phyloP scores from a whole-genome alignment of 2,888 invertebrate genomes.

The Ennomos fuscantarius region DNA sequence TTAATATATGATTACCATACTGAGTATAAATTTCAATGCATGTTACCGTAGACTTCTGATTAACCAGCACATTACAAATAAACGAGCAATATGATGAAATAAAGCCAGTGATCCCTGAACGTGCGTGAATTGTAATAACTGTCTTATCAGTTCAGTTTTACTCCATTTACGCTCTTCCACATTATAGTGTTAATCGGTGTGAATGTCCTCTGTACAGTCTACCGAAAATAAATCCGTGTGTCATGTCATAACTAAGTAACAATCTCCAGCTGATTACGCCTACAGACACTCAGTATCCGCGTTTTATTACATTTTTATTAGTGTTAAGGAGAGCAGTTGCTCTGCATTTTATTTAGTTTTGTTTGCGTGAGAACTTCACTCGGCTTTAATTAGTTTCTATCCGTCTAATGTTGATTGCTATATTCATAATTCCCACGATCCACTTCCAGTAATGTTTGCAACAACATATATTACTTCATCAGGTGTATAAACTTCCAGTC shows the following conservation, averaged over 20 bases:
- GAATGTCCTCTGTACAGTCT: constrained; percentile 44
- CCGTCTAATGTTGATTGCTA: constrained; percentile 18
- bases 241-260: constrained; percentile 40
- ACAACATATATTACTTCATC: constrained; percentile 11
- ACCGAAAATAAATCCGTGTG: constrained; percentile 46
- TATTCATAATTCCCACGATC: constrained; percentile 27
- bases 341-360: constrained; percentile 30
- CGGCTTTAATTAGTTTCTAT: constrained; percentile 14
- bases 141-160: constrained; percentile 16
- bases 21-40: no score
- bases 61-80: constrained; percentile 16
- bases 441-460: constrained; percentile 19
- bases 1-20: no score
- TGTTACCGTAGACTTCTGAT: constrained; percentile 1
- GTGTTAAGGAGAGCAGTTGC: constrained; percentile 26
- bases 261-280: constrained; percentile 31
- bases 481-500: constrained; percentile 22
- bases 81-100: constrained; percentile 15
- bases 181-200: constrained; percentile 28
- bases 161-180: constrained; percentile 32
- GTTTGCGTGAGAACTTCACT: constrained; percentile 35
- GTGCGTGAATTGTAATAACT: constrained; percentile 19
- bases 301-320: constrained; percentile 49
- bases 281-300: constrained; percentile 41
- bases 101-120: constrained; percentile 20